Evolutionary conservation across 2,113 vertebrate genomes (phyloP), one percentile per base, ranked within the genome.

Genomic region (Nipponia nippon): DNA sequence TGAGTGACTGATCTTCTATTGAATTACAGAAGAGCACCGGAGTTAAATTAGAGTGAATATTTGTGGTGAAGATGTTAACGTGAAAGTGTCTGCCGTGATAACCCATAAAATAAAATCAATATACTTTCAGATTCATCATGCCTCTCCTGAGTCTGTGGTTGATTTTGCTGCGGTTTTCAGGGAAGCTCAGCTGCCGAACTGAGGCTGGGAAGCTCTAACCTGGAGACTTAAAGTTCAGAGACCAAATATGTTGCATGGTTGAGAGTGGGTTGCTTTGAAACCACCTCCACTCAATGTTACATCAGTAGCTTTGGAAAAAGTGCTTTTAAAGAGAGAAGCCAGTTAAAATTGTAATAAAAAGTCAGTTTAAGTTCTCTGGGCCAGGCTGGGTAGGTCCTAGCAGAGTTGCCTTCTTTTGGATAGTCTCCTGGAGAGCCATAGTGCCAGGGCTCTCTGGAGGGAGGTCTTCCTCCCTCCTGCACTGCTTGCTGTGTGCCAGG

Each of bases 1-100:
- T 1, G 2, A 75, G 49, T 81, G 56, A 85, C 73, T 91, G 86
- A 81, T 50, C 82, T 70, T 73, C 80, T 92, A 38, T 56, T 84
- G 89, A 97, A 97, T 89, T 96, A 65, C 73, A 53, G 66, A 82
- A 77, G 71, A 91, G 58, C 87, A 82, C 79, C 10, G 26, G 70
- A 88, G 55, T 55, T 93, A 92, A 88, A 93, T 89, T 62, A 72
- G 21, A 95, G 36, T 34, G 58, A 93, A 61, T 97, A 90, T 88
- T 95, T 97, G 96, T 70, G 87, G 67, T 67, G 26, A 71, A 93
- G 95, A 78, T 59, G 59, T 62, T 94, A 86, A 86, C 2, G 17
- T 69, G 72, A 76, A 85, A 88, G 53, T n/a, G 52, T 78, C 67
- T 95, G 63, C 59, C 88, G n/a, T 76, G 87, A 63, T 59, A 75